Evolutionary conservation across 2,888 invertebrate species (phyloP), one percentile per base, ranked within the genome.

Genomic region (Pasiphila rectangulata): DNA sequence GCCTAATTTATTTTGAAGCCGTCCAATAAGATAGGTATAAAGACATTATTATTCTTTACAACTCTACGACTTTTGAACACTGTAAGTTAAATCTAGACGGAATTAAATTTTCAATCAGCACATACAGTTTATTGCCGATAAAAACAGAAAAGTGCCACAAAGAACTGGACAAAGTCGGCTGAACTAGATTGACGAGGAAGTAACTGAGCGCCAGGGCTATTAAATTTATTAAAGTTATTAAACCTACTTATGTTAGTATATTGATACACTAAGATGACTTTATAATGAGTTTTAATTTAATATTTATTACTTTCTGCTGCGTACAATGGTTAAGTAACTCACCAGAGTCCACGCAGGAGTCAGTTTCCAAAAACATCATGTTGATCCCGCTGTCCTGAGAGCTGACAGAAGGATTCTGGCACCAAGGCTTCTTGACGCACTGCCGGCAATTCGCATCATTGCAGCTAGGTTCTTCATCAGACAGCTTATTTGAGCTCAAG

Each of bases 311-410:
- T 1, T 16, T 16, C 30, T 27, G 13, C n/a, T 16, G 16, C 3
- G 15, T 13, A 7, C 15, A 30, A 16, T 17, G 15, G n/a, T 13
- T 2, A 30, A 2, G 34, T 15, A 36, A 69, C 87, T 80, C 64
- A 89, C 87, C 87, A 46, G 81, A 79, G 46, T 89, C 87, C 50
- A 80, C 61, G 64, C 78, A 90, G n/a, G 91, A 86, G 46, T 94
- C 93, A 6, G 90, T 90, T 59, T 94, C 94, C 36, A 92, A 91
- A 73, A 93, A 94, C 6, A 92, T 91, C 78, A 94, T 83, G 68
- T 94, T 94, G 45, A 94, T 94, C 0, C 94, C 94, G 61, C 94
- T 94, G 69, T 94, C 94, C 72, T 94, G 94, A 3, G 94, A 94
- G 64, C 94, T 94, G 39, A 93, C 90, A 42, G 93, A 93, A 48